A percentile compares a stretch with the other conserved stretches of the same genome.
phyloP scores from a whole-genome alignment of 2,113 vertebrate genomes.

The Engraulis encrasicolus region DNA sequence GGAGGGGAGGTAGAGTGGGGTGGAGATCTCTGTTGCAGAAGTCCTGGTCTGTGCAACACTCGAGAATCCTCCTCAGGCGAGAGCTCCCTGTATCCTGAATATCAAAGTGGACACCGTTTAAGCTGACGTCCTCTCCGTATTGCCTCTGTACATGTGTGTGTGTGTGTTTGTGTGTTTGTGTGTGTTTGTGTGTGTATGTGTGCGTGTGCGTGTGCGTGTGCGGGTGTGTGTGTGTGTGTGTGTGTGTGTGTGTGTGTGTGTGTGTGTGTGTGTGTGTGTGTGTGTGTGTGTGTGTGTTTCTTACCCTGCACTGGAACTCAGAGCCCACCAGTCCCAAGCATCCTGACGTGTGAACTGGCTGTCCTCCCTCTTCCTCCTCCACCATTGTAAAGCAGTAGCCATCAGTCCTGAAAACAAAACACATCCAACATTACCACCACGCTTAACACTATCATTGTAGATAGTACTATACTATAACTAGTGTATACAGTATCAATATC shows the following conservation, averaged over 20 bases:
- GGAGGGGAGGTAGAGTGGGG: conserved; percentile 87
- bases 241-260: not conserved
- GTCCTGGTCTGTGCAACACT: conserved; percentile 91
- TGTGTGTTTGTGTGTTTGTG: not conserved
- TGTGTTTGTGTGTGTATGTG: not conserved
- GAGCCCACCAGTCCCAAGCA: conserved; percentile 89
- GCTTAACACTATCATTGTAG: not conserved
- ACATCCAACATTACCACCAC: conserved; percentile 19
- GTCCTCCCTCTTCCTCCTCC: conserved; percentile 88
- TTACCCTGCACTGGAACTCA: conserved; percentile 96
- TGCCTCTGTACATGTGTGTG: not conserved
- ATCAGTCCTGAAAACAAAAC: conserved; percentile 82
- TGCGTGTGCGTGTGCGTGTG: not conserved
- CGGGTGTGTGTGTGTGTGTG: not conserved
- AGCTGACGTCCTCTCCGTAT: no score
- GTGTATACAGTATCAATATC: no score
- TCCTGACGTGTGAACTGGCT: conserved; percentile 83
- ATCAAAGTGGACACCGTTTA: conserved; percentile 6
- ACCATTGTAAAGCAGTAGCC: conserved; percentile 97
- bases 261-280: not conserved
- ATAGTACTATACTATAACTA: no score
- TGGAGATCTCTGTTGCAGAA: conserved; percentile 92
- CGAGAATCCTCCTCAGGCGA: conserved; percentile 83
- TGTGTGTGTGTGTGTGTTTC: conserved; percentile 44
- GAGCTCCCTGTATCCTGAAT: conserved; percentile 85